Conservation (phyloP, 92 coral and sea anemone species). For the Epizoanthus stellaris region DNA sequence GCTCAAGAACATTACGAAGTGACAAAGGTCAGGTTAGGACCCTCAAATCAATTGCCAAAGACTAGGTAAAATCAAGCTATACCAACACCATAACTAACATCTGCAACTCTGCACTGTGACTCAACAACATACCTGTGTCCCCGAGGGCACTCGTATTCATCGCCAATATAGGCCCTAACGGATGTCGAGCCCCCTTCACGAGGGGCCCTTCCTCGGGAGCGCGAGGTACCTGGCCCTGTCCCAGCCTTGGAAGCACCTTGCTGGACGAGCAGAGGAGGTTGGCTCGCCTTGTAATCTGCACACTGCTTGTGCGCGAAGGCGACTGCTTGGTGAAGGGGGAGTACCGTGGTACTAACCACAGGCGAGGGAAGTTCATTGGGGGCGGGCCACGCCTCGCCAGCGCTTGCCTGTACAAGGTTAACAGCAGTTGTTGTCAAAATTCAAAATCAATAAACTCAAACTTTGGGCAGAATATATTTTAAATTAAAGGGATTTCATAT, state of each 20-base stretch:
- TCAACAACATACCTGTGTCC: conserved; percentile 88
- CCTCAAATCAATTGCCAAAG: neutral
- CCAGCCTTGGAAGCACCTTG: conserved; percentile 35
- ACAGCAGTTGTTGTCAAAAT: neutral
- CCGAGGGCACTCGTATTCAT: conserved; percentile 98
- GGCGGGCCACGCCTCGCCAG: conserved; percentile 99
- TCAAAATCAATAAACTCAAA: too few species aligned
- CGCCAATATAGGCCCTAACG: conserved; percentile 93
- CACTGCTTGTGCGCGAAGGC: conserved; percentile 87
- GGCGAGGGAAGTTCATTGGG: conserved; percentile 92
- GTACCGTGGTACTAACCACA: conserved; percentile 74
- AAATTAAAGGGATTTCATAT: too few species aligned
- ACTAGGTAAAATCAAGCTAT: neutral
- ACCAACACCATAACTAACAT: neutral
- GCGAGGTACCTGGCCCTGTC: conserved; percentile 66
- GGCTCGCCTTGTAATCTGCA: conserved; percentile 70
- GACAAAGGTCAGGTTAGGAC: too few species aligned
- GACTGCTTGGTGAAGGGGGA: conserved; percentile 97
- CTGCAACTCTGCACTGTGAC: neutral
- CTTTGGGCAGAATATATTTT: too few species aligned
- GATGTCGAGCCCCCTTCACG: conserved; percentile 86
- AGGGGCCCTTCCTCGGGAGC: conserved; percentile 80
- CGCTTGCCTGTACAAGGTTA: conserved; percentile 21
- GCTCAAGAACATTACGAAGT: too few species aligned
- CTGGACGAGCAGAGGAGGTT: conserved; percentile 66